These are phyloP conservation scores for Tragulus kanchil DNA, from an alignment of 2,113 vertebrate genomes.

Conservation along the genomic window DNA sequence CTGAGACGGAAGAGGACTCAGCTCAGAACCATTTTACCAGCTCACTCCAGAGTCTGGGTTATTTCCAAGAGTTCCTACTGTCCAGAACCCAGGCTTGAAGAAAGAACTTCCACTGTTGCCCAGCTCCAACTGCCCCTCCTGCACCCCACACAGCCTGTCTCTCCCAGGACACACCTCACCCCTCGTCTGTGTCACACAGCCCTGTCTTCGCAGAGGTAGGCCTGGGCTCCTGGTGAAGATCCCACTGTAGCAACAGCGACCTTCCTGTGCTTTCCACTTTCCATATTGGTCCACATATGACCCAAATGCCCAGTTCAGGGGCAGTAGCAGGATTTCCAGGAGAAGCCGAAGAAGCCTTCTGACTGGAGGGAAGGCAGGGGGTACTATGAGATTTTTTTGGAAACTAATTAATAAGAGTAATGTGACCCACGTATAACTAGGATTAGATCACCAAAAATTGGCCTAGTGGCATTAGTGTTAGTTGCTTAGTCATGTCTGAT, in stretches of 20 bases:
- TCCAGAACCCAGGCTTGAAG: background rate
- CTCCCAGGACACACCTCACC: background rate
- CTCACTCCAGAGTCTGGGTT: background rate
- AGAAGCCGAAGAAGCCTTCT: background rate
- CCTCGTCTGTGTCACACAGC: background rate
- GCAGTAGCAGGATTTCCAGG: background rate
- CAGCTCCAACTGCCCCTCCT: background rate
- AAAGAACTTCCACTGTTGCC: background rate
- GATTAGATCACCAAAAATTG: background rate
- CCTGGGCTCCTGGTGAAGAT: background rate
- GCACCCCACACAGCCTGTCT: background rate
- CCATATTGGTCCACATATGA: background rate
- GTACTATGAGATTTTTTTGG: background rate
- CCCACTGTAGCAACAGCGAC: background rate
- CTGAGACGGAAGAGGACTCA: background rate
- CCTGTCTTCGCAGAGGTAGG: background rate
- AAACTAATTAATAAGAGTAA: background rate
- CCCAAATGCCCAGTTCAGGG: background rate
- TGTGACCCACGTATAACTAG: background rate
- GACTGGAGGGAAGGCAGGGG: background rate
- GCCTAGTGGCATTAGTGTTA: background rate
- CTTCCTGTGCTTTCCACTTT: background rate
- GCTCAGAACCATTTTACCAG: background rate
- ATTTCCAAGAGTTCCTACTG: background rate
- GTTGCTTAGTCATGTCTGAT: no score